Base-by-base conservation (phyloP, 1,140 invertebrate genomes). In the Uloborus diversus region DNA sequence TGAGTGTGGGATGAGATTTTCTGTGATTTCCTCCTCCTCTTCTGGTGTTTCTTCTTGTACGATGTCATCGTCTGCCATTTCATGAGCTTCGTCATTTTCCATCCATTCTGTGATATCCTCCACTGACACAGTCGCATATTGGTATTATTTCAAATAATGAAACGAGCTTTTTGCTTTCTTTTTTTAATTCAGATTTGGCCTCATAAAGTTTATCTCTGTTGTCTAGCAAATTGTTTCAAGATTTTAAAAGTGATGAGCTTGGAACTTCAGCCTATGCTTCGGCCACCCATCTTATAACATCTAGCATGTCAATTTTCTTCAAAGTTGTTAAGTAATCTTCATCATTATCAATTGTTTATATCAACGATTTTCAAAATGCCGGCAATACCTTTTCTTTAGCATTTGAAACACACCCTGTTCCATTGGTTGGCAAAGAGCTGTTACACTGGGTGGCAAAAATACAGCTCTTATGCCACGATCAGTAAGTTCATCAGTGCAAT, bases 301-400 rank as follows among this genome's bases (percentile, higher is more conserved):
- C 3, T 61, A 61, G 20, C 57, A 33, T 61, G 57, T 61, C 57
- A 61, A 61, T 61, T 9, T 32, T 61, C 30, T 61, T 32, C 2
- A 32, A 3, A 4, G 57, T 3, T 23, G 27, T 3, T 61, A 61
- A 1, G 30, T 17, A 32, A 9, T 61, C 2, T 61, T 3, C 30
- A 61, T 61, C n/a, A 61, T 61, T 61, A 33, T 2, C 20, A 61
- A 61, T 35, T 28, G 0, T 28, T 61, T 11, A 61, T 32, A 33
- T 35, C 1, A 30, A 61, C 20, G 57, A 61, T 96, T 96, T 98
- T 75, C 89, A 88, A 84, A 81, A 84, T 57, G 82, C 47, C 81
- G 2, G 17, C 56, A 17, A 78, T 25, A 81, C 23, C 5, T 69
- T 47, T 37, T 37, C 32, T 56, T 56, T n/a, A 30, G 14, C 20